phyloP scores from a whole-genome alignment of 2,888 invertebrate genomes.

The Fragum sueziense region DNA sequence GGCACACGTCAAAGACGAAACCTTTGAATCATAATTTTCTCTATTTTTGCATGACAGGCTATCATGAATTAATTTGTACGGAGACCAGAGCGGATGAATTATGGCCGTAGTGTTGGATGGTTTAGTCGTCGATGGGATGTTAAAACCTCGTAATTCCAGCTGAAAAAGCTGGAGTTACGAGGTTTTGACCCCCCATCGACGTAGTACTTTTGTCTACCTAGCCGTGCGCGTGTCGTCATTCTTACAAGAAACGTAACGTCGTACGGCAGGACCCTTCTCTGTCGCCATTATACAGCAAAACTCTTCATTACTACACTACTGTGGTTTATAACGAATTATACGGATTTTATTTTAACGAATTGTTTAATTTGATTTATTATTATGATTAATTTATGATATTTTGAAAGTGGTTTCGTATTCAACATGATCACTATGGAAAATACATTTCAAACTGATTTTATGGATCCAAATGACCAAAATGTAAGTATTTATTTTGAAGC shows the following conservation, averaged over 20 bases:
- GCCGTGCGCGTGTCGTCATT: conserved; percentile 29
- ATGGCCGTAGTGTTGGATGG: conserved; percentile 39
- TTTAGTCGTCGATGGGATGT: too few relatives aligned
- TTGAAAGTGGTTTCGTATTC: background rate
- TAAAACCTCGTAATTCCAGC: too few relatives aligned
- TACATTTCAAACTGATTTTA: conserved; percentile 51
- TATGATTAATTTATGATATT: background rate
- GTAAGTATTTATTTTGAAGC: conserved; percentile 47
- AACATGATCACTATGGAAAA: conserved; percentile 61
- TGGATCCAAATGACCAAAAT: conserved; percentile 48
- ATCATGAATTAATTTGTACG: conserved; percentile 61
- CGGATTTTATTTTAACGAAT: background rate
- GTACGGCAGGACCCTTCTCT: conserved; percentile 2
- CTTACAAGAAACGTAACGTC: conserved; percentile 15
- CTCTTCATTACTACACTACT: too few relatives aligned
- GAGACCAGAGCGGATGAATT: conserved; percentile 52
- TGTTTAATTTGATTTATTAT: background rate
- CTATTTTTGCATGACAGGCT: conserved; percentile 55
- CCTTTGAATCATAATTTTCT: conserved; percentile 48
- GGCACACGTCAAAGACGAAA: conserved; percentile 20
- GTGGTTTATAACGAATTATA: background rate
- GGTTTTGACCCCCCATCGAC: too few relatives aligned
- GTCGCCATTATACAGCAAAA: background rate
- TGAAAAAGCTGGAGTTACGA: too few relatives aligned
- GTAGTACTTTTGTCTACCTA: conserved; percentile 28